Percentiles rank a stretch among this genome's conserved stretches.
These are phyloP conservation scores for Entelurus aequoreus DNA, from an alignment of 2,113 vertebrate species.

Conservation along the genomic window DNA sequence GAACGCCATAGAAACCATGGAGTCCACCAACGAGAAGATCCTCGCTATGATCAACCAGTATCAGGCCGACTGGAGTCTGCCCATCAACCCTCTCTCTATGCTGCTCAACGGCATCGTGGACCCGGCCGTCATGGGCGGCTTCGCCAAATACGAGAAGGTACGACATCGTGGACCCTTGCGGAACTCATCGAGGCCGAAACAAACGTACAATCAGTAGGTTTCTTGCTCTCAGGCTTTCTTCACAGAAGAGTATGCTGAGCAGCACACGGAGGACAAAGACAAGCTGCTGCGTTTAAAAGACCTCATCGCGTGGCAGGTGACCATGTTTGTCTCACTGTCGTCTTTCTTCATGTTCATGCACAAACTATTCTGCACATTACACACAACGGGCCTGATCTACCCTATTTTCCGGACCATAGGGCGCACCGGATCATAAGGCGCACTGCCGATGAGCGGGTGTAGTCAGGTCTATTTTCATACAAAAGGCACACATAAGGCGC, in stretches of 20 bases:
- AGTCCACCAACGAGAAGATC: conserved; percentile 91
- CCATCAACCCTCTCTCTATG: conserved; percentile 97
- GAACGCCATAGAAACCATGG: conserved; percentile 98
- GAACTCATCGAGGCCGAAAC: background rate
- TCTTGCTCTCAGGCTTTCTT: conserved; percentile 85
- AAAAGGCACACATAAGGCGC: no score
- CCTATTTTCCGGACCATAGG: no score
- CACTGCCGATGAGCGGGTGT: no score
- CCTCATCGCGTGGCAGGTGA: conserved; percentile 97
- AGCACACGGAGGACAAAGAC: conserved; percentile 85
- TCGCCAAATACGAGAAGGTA: conserved; percentile 98
- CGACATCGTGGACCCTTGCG: background rate
- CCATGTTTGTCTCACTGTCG: no score
- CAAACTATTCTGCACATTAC: background rate
- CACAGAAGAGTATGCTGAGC: conserved; percentile 80
- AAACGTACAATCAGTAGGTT: background rate
- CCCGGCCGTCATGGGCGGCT: conserved; percentile 97
- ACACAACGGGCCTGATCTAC: no score
- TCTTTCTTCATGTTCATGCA: background rate
- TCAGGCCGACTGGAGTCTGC: conserved; percentile 86
- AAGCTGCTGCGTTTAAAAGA: conserved; percentile 89
- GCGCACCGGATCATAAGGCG: no score
- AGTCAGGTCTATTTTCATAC: no score
- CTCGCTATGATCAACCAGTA: conserved; percentile 95
- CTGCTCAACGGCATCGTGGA: conserved; percentile 96